Conservation (phyloP, 1,140 invertebrate genomes). For the Glossosoma conforme region DNA sequence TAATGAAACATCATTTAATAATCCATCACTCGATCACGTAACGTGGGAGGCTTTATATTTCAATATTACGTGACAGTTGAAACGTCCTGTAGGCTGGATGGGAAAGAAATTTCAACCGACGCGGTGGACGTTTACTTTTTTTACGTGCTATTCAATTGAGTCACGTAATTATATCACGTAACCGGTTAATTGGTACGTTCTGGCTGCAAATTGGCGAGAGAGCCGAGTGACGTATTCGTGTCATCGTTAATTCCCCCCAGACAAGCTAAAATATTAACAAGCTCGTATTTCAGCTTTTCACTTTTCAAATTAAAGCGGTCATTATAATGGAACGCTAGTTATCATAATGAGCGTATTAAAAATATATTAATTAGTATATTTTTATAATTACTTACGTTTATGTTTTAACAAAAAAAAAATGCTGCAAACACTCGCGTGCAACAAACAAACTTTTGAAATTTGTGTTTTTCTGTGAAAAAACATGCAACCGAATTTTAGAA, state of each 20-base stretch:
- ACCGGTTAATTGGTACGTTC: slow-evolving; percentile 10
- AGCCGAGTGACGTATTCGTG: not conserved
- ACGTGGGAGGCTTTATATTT: not conserved
- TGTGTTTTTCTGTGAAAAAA: no score
- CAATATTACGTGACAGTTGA: not conserved
- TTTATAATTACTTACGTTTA: no score
- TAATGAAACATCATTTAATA: no score
- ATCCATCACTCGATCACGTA: no score
- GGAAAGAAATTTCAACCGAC: not conserved
- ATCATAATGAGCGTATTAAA: no score
- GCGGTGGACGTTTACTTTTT: slow-evolving; percentile 6
- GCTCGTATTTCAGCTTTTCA: not conserved
- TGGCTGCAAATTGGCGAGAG: slow-evolving; percentile 6
- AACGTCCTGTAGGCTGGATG: no score
- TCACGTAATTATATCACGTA: slow-evolving; percentile 17
- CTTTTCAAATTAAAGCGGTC: not conserved
- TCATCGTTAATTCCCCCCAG: not conserved
- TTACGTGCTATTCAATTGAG: slow-evolving; percentile 14
- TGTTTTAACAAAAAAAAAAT: no score
- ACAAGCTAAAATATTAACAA: not conserved
- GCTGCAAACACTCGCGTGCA: no score
- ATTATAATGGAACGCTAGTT: no score
- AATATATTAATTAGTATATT: no score
- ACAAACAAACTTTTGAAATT: no score
- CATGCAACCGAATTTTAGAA: no score